These are phyloP conservation scores for Andrena fulva DNA, from an alignment of 2,888 invertebrate genomes.

Conservation along the genomic window DNA sequence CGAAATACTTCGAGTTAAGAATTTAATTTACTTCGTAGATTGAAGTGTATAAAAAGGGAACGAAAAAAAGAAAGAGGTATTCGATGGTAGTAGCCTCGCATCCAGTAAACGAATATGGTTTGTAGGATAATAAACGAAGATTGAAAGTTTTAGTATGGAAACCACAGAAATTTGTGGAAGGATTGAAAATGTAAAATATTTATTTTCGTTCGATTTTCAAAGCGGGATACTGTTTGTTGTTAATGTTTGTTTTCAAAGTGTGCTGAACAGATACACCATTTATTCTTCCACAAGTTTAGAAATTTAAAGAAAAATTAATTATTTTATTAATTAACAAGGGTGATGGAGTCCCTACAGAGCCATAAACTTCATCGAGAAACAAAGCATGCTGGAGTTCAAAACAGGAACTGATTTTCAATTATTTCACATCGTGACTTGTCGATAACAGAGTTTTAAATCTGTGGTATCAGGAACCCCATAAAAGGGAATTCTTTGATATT, in stretches of 20 bases:
- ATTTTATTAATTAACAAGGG: neutral
- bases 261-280: no score
- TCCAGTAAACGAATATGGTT: neutral
- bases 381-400: constrained; percentile 19
- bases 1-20: neutral
- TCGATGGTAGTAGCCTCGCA: constrained; percentile 11
- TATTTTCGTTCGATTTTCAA: neutral
- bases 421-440: neutral
- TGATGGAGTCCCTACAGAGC: neutral
- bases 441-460: no score
- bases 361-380: neutral
- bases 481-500: no score
- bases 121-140: neutral
- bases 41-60: neutral
- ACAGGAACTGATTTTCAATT: neutral
- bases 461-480: no score
- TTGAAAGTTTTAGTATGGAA: neutral
- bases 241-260: neutral
- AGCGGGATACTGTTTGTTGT: neutral
- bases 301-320: neutral
- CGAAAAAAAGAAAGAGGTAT: neutral
- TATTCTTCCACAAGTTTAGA: neutral
- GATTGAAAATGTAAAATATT: neutral
- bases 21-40: neutral
- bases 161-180: neutral